Evolutionary conservation across 2,113 vertebrate genomes (phyloP).

Genomic region (Aplodontia rufa): DNA sequence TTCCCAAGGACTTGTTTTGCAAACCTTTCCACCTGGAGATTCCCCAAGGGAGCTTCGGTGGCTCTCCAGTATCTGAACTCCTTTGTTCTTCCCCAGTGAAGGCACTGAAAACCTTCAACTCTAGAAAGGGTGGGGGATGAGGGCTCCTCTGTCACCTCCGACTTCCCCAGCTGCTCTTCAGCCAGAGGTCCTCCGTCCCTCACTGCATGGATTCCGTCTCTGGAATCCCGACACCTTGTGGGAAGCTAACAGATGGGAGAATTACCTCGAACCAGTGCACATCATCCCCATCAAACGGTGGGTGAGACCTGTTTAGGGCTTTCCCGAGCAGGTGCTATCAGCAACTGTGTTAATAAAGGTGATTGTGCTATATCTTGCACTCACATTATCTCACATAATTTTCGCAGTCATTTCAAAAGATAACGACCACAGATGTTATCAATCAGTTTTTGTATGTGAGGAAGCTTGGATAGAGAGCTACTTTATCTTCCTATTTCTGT

Average conservation of each 20-base stretch:
- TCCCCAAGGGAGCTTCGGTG: neutral
- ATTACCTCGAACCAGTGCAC: neutral
- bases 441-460: neutral
- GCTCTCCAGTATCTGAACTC: neutral
- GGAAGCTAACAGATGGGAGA: neutral
- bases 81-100: neutral
- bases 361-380: neutral
- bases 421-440: neutral
- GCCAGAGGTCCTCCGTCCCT: neutral
- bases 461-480: neutral
- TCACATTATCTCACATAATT: neutral
- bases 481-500: neutral
- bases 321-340: neutral
- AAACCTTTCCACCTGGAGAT: neutral
- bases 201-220: neutral
- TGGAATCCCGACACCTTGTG: neutral
- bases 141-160: neutral
- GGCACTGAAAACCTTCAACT: neutral
- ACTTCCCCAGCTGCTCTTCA: neutral
- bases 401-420: constrained; percentile 47
- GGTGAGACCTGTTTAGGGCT: neutral
- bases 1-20: neutral
- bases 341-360: neutral
- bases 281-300: too few relatives aligned
- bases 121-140: neutral